Conservation (phyloP, 2,113 vertebrate species). For the Kryptolebias marmoratus region DNA sequence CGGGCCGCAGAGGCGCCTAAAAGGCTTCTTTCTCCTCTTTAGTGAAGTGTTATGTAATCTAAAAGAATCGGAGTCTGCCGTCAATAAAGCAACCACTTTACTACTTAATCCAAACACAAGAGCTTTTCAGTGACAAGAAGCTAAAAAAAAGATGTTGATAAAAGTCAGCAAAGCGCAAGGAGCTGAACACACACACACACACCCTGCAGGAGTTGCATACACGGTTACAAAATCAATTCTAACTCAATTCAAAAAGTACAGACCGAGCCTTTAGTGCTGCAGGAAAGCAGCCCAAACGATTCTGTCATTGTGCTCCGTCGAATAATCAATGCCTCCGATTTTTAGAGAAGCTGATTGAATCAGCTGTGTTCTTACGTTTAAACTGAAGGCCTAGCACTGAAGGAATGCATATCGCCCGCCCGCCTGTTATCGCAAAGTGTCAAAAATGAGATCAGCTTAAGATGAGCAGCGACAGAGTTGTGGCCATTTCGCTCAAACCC, state of each 20-base stretch:
- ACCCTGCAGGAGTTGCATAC: constrained; percentile 1
- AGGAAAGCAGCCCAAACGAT: constrained; percentile 13
- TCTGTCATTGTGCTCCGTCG: constrained; percentile 15
- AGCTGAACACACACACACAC: constrained; percentile 5
- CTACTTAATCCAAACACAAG: constrained; percentile 8
- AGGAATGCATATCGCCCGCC: no score
- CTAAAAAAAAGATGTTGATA: neutral
- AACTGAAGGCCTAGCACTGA: no score
- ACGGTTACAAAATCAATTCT: constrained; percentile 26
- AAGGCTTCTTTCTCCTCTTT: neutral
- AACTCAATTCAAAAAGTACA: neutral
- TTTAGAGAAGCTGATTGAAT: constrained; percentile 19
- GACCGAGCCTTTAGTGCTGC: constrained; percentile 3
- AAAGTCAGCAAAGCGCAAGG: constrained; percentile 8
- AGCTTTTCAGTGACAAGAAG: constrained; percentile 23
- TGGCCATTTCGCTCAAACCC: no score
- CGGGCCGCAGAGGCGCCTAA: neutral
- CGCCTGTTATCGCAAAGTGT: no score
- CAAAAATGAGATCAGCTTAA: no score
- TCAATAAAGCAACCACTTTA: constrained; percentile 17
- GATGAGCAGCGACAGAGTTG: no score
- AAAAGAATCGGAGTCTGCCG: constrained; percentile 21
- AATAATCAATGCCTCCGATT: constrained; percentile 33
- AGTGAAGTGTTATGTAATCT: constrained; percentile 20
- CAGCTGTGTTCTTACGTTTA: constrained; percentile 13